These are phyloP conservation scores for Anoplolepis gracilipes DNA, from an alignment of 1,140 invertebrate species.

Conservation along the genomic window DNA sequence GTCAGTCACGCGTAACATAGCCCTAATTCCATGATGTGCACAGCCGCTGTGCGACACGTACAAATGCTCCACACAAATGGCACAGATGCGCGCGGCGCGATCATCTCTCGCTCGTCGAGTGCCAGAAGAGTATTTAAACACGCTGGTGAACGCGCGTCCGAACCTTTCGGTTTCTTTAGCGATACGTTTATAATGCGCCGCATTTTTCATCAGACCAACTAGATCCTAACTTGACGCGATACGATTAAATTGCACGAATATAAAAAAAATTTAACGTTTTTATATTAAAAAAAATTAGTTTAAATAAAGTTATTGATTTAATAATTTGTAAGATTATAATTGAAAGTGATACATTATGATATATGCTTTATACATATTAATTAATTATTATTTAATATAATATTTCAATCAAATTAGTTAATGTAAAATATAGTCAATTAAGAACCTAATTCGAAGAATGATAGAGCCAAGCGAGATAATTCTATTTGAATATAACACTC, in stretches of 20 bases:
- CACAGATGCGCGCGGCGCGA: slow-evolving; percentile 27
- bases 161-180: slow-evolving; percentile 13
- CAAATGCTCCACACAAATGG: slow-evolving; percentile 48
- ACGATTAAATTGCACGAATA: neutral
- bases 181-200: slow-evolving; percentile 28
- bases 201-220: slow-evolving; percentile 13
- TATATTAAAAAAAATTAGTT: neutral
- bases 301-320: neutral
- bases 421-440: slow-evolving; percentile 6
- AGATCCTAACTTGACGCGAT: neutral
- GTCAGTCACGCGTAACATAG: slow-evolving; percentile 60
- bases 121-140: slow-evolving; percentile 36
- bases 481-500: neutral
- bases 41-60: slow-evolving; percentile 52
- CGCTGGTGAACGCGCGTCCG: neutral
- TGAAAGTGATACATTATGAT: too few species aligned
- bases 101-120: neutral
- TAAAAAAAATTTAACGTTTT: neutral
- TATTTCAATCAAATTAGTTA: neutral
- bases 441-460: neutral
- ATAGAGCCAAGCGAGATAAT: neutral
- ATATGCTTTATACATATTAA: too few species aligned
- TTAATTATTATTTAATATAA: too few species aligned
- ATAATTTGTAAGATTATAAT: too few species aligned
- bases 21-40: slow-evolving; percentile 53